These are phyloP conservation scores for Solenopsis fugax DNA, from an alignment of 1,140 invertebrate species.

Conservation along the genomic window DNA sequence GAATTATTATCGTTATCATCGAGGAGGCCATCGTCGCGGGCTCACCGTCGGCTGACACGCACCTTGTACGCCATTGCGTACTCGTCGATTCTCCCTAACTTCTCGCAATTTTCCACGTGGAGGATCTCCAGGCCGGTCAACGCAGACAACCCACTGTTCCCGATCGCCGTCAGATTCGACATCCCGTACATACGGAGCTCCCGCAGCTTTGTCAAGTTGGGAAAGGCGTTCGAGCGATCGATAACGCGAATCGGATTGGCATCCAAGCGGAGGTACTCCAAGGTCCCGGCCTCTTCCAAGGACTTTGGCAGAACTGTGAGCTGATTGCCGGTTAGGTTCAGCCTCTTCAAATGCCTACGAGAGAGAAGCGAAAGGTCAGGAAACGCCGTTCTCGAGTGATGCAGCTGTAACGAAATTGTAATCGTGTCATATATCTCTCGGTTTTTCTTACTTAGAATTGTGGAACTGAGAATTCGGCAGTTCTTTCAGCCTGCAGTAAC, in stretches of 20 bases:
- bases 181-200: constrained; percentile 90
- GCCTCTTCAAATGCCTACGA: constrained; percentile 87
- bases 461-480: constrained; percentile 90
- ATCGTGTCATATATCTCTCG: background rate
- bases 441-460: constrained; percentile 58
- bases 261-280: constrained; percentile 89
- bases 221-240: constrained; percentile 87
- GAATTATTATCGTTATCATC: background rate
- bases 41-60: background rate
- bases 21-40: background rate
- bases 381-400: background rate
- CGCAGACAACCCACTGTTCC: constrained; percentile 86
- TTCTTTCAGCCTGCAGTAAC: constrained; percentile 88
- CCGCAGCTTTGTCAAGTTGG: constrained; percentile 87
- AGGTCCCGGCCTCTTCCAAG: constrained; percentile 87
- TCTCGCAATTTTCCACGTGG: constrained; percentile 88
- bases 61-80: constrained; percentile 78
- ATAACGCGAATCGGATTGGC: constrained; percentile 89
- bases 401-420: background rate
- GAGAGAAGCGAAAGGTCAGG: background rate
- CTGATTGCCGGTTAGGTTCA: constrained; percentile 91
- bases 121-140: constrained; percentile 87
- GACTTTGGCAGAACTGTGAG: constrained; percentile 88
- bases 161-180: constrained; percentile 87
- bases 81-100: constrained; percentile 87